Evolutionary conservation across 2,888 invertebrate genomes (phyloP), one percentile per base, ranked within the genome.

Genomic region (Bhutanitis thaidina): DNA sequence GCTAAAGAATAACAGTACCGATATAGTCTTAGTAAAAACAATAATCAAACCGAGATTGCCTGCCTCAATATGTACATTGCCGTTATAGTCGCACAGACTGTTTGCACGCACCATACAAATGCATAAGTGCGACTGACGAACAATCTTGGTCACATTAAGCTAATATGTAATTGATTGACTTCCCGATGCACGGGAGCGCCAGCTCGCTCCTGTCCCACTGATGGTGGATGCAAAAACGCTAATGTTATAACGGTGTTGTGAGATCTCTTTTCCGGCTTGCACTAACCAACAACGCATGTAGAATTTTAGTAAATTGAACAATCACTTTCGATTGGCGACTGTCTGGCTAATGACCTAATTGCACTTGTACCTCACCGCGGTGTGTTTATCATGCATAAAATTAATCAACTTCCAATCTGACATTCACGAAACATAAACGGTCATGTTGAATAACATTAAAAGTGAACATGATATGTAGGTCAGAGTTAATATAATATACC

Each of bases 131-230:
- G 69, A 71, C 71, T 67, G 56, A 66, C 65, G 61, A 68, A 67
- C 73, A 77, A 80, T 85, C 82, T 77, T 67, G 77, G 76, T 78
- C 72, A 78, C 83, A 86, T 87, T 85, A 87, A 80, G 81, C 81
- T 88, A 88, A 89, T 88, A 87, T 78, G 80, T 81, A 87, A 84
- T 87, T 86, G 85, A 88, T 87, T 86, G 84, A 80, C 65, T 83
- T 79, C 80, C 80, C 74, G 71, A 67, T 77, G 75, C 62, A 69
- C 74, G 74, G 71, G 75, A 77, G 74, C 65, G 67, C 60, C 69
- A 64, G 68, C 66, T 69, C 75, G 71, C 78, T 79, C 77, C 77
- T 82, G 79, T 83, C 79, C 81, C 79, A 80, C 77, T 83, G 77
- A 84, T 83, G 80, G 70, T 66, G 69, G 68, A 77, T 80, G 80